Evolutionary conservation across 2,797 vertebrate species (phyloP), one percentile per base, ranked within the genome.

Genomic region (Syngnathus rostellatus): DNA sequence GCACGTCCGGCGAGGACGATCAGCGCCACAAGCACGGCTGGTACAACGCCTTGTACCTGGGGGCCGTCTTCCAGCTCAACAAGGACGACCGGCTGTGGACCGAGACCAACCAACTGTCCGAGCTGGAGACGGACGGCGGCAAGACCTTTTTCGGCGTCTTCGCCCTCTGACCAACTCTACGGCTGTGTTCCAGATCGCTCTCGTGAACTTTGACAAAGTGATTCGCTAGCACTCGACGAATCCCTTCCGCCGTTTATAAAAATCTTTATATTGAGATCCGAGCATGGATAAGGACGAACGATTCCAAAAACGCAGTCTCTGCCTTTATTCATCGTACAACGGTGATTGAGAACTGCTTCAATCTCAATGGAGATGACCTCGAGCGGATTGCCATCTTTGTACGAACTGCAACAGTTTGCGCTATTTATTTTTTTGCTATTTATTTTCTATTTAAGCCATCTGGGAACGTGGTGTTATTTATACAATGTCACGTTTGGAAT

Each of bases 71-170:
- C 23, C 80, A 79, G 19, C 86, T 92, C 41, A 41, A 81, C 1
- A 50, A 25, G 17, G 88, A 86, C 0, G 91, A 92, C 84, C 53
- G 0, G 3, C 84, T 92, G 66, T 68, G 73, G 82, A 91, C 91
- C 0, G 63, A 76, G 8, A 91, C 85, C 61, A 77, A 77, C 9
- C 81, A 76, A 70, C 70, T 85, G 1, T 3, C 64, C 0, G 45
- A 72, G 16, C 68, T 92, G 75, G 88, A 90, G 58, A 73, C 67
- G 0, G 83, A 86, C 0, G 77, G 83, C 0, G 89, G 90, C 11
- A 86, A 83, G 64, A 91, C 85, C 0, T 92, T 90, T 70, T 92
- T 92, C 8, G 91, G 91, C 0, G 88, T 85, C 1, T 92, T 92
- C 68, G 86, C 88, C 38, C 83, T 92, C 62, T 92, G 60, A 89